A percentile compares a stretch with the other conserved stretches of the same genome.
Evolutionary conservation across 2,797 vertebrate species (phyloP).

Genomic region (Phoxinus dragarum): DNA sequence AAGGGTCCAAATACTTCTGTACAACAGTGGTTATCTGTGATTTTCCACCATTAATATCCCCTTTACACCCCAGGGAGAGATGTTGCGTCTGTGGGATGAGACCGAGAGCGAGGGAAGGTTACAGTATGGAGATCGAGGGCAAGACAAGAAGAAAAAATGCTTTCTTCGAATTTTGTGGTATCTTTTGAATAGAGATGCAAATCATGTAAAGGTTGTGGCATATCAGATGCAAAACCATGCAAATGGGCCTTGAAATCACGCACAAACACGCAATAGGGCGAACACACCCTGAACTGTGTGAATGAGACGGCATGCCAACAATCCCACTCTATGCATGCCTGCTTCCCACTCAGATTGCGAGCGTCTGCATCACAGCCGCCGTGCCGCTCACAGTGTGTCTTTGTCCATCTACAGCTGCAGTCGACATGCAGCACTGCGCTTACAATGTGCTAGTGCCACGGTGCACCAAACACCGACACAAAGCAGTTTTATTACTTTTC

Average conservation of each 20-base stretch:
- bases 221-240: constrained; percentile 58
- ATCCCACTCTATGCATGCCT: constrained; percentile 33
- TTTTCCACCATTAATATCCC: background rate
- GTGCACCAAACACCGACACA: background rate
- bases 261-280: constrained; percentile 22
- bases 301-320: constrained; percentile 23
- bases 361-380: background rate
- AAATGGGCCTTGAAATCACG: constrained; percentile 39
- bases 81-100: background rate
- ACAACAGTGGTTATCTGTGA: background rate
- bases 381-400: constrained; percentile 6
- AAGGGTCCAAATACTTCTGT: background rate
- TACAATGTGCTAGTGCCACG: background rate
- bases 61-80: background rate
- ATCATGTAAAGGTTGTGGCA: constrained; percentile 46
- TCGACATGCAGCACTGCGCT: background rate
- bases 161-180: constrained; percentile 28
- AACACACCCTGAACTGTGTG: constrained; percentile 23
- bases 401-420: background rate
- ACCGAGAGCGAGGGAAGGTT: constrained; percentile 13
- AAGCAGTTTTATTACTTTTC: background rate
- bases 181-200: constrained; percentile 50
- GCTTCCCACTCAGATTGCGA: constrained; percentile 1
- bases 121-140: constrained; percentile 25
- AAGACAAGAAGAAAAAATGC: constrained; percentile 1